These are phyloP conservation scores for Cassiopea andromeda DNA, from an alignment of 30 jellyfish, hydroid and myxozoan species.

Conservation along the genomic window DNA sequence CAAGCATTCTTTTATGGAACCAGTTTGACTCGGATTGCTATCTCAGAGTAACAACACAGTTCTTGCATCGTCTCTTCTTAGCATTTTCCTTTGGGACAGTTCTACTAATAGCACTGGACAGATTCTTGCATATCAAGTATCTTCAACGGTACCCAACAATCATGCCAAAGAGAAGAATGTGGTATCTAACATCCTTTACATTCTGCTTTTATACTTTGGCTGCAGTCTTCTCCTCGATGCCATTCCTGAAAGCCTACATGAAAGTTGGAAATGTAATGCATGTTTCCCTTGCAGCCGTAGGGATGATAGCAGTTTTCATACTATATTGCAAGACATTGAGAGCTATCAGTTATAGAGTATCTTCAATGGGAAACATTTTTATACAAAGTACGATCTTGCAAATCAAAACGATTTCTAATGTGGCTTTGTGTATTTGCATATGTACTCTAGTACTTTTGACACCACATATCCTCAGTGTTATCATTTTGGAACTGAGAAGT, in stretches of 20 bases:
- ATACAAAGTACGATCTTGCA: neutral
- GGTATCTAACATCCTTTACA: neutral
- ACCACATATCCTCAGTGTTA: neutral
- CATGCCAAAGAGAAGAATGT: constrained; percentile 3
- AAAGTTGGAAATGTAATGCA: neutral
- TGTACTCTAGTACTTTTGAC: neutral
- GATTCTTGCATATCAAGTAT: constrained; percentile 39
- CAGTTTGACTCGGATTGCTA: neutral
- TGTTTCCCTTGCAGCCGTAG: neutral
- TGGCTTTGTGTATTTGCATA: neutral
- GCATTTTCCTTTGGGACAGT: neutral
- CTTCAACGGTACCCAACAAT: neutral
- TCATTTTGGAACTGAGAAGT: neutral
- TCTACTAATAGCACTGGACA: constrained; percentile 17
- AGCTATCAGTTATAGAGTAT: constrained; percentile 13
- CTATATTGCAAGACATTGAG: constrained; percentile 15
- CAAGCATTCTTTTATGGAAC: neutral
- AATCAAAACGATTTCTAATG: neutral
- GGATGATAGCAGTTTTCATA: neutral
- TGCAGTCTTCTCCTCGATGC: neutral
- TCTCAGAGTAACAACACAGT: constrained; percentile 5
- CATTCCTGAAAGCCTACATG: neutral
- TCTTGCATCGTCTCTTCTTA: neutral
- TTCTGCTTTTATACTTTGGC: neutral
- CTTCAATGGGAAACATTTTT: neutral